Evolutionary conservation across 1,140 invertebrate species (phyloP).

Genomic region (Aphelenchoides fujianensis): DNA sequence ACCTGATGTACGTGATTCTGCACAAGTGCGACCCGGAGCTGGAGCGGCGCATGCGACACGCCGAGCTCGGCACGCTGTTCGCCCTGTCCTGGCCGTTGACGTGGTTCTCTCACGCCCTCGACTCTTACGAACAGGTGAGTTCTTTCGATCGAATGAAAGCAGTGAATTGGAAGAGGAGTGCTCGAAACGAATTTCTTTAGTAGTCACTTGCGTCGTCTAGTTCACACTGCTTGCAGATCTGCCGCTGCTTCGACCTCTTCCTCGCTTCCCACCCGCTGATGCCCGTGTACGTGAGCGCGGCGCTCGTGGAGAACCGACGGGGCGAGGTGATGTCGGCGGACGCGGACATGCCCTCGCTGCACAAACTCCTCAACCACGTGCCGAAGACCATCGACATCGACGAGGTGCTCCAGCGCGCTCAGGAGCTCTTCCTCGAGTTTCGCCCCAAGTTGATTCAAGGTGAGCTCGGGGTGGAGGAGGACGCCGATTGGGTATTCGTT

Average conservation of each 20-base stretch:
- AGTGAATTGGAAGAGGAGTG: neutral
- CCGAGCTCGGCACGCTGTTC: constrained; percentile 89
- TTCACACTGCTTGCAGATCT: constrained; percentile 75
- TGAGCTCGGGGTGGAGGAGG: too few relatives aligned
- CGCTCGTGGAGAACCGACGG: constrained; percentile 61
- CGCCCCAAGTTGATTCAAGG: constrained; percentile 13
- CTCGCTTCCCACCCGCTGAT: constrained; percentile 80
- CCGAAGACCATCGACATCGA: constrained; percentile 34
- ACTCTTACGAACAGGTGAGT: constrained; percentile 66
- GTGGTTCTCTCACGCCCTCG: constrained; percentile 93
- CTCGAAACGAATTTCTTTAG: too few relatives aligned
- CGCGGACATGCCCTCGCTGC: constrained; percentile 56
- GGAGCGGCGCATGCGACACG: constrained; percentile 67
- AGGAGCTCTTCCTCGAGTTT: constrained; percentile 1
- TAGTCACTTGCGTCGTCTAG: too few relatives aligned
- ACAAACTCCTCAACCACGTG: constrained; percentile 51
- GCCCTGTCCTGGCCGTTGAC: constrained; percentile 94
- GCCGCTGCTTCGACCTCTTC: constrained; percentile 91
- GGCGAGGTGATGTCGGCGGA: constrained; percentile 50
- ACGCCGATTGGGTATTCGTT: too few relatives aligned
- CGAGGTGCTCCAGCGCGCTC: neutral
- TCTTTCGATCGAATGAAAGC: too few relatives aligned
- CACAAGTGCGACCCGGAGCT: constrained; percentile 47
- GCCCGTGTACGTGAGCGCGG: constrained; percentile 86
- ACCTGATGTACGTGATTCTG: constrained; percentile 57